These are phyloP conservation scores for Sebastes vulpes DNA, from an alignment of 2,797 vertebrate species.

Conservation along the genomic window DNA sequence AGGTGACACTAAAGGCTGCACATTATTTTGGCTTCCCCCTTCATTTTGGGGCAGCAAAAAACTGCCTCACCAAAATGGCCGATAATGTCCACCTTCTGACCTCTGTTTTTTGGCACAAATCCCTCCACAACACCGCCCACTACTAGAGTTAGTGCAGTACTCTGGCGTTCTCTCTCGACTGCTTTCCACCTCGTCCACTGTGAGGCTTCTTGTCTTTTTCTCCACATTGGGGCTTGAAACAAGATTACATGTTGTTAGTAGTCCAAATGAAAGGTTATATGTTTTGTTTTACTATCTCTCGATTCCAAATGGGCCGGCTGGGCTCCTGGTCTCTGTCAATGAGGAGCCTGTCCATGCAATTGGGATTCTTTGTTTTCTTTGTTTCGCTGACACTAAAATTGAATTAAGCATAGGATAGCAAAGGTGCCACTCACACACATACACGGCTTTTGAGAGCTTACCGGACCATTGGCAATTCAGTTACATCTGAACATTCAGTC, in stretches of 20 bases:
- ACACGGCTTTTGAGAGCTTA: conserved; percentile 18
- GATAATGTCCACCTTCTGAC: conserved; percentile 92
- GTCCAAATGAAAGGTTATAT: conserved; percentile 61
- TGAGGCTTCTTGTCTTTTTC: conserved; percentile 87
- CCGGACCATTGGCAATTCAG: conserved; percentile 25
- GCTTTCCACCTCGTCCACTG: conserved; percentile 90
- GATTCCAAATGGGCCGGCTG: conserved; percentile 77
- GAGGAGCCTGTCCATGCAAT: conserved; percentile 85
- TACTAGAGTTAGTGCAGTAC: conserved; percentile 87
- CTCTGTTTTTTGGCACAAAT: conserved; percentile 90
- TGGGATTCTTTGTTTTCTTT: conserved; percentile 74
- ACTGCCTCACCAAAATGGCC: conserved; percentile 95
- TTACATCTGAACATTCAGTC: conserved; percentile 13
- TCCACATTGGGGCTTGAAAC: conserved; percentile 88
- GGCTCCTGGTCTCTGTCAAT: conserved; percentile 83
- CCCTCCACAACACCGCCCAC: conserved; percentile 81
- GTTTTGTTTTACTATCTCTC: conserved; percentile 59
- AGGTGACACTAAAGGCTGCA: conserved; percentile 92
- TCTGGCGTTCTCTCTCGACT: conserved; percentile 88
- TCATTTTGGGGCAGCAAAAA: conserved; percentile 94
- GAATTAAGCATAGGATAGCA: conserved; percentile 16
- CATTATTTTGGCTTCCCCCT: conserved; percentile 91
- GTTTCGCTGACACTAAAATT: conserved; percentile 34
- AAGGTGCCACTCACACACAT: conserved; percentile 28
- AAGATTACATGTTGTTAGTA: conserved; percentile 71